Conservation (phyloP, 2,113 vertebrate species). For the Gopherus flavomarginatus region DNA sequence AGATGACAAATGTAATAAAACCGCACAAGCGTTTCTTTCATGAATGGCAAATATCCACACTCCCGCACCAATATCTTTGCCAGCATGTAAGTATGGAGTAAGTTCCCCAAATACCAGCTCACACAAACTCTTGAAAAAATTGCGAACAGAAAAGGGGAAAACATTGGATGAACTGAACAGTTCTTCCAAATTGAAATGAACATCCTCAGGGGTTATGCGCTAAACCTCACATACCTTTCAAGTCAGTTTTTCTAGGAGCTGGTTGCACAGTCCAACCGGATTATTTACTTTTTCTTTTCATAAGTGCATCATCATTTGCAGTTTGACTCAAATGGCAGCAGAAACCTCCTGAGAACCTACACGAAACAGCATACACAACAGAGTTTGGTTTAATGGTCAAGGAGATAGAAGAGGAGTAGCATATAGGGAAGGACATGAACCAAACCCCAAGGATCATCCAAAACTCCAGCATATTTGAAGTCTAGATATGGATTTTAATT, state of each 20-base stretch:
- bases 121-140: not conserved
- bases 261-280: not conserved
- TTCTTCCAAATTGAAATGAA: not conserved
- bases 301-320: not conserved
- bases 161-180: not conserved
- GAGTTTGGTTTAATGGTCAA: not conserved
- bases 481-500: not conserved
- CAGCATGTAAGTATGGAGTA: not conserved
- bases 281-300: not conserved
- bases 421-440: not conserved
- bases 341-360: not conserved
- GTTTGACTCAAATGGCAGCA: not conserved
- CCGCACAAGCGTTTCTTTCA: accelerated
- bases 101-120: not conserved
- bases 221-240: not conserved
- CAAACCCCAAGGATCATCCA: not conserved
- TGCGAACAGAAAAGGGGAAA: not conserved
- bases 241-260: accelerated
- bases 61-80: not conserved
- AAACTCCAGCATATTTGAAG: not conserved
- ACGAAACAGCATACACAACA: not conserved
- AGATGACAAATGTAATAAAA: accelerated
- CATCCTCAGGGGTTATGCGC: accelerated
- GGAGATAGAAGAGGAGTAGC: not conserved
- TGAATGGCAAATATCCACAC: not conserved